Evolutionary conservation across 2,888 invertebrate species (phyloP), one percentile per base, ranked within the genome.

Genomic region (Drosophila merina): DNA sequence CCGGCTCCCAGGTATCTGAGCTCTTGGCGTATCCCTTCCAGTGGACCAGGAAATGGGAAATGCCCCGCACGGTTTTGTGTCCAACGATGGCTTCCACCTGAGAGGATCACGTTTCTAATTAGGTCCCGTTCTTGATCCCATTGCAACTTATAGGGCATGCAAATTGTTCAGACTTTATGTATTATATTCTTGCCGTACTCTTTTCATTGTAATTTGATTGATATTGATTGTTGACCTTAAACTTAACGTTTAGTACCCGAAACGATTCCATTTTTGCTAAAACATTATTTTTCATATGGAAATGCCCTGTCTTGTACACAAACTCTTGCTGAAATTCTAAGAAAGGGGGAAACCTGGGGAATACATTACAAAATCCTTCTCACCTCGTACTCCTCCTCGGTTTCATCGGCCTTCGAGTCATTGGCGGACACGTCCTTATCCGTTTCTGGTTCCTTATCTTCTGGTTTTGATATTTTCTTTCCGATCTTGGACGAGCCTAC

Each of bases 1-100:
- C 95, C 5, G 95, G 94, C 87, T 96, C 96, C 96, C 96, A 96
- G 0, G 95, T 95, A 84, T 96, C 96, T 72, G 93, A 93, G 44
- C 94, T 94, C 50, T 94, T 93, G 60, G 93, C 93, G 77, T 95
- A 96, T 0, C 96, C 96, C 87, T 96, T 96, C 96, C 96, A 96
- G 77, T 95, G 93, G 40, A 96, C 95, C 38, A 95, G 91, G 88
- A 94, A 96, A 82, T 94, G 94, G 1, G 94, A 92, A 55, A 94
- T 93, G 2, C 95, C 95, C 82, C 94, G 94, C 7, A 95, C 93
- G 49, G 93, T 93, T 88, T 95, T 95, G 9, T 95, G 94, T 74
- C 94, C 95, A 10, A 96, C 90, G 25, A 96, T 93, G 82, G 94
- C 94, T 74, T 96, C 95, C 3, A 96, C 96, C 91, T 91, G 42